A percentile compares a stretch with the other conserved stretches of the same genome.
phyloP scores from a whole-genome alignment of 2,888 invertebrate species.

The Orchesellides sinensis region DNA sequence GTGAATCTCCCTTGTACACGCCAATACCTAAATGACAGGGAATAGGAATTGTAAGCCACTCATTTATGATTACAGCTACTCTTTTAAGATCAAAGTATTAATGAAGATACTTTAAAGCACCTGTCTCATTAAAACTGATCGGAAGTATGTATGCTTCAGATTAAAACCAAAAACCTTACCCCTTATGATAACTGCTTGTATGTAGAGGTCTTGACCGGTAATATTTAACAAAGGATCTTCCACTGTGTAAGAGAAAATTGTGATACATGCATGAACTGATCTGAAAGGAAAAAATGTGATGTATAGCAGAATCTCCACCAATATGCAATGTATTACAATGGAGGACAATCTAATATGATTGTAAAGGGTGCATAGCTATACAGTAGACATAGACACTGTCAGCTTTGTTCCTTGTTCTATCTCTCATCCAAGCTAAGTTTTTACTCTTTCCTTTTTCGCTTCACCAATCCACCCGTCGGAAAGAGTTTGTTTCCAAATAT shows the following conservation, averaged over 20 bases:
- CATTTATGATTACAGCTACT: slow-evolving; percentile 52
- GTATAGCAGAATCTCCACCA: no score
- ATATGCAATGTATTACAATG: no score
- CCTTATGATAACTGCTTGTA: slow-evolving; percentile 21
- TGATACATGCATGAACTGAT: background rate
- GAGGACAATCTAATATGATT: no score
- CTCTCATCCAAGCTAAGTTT: background rate
- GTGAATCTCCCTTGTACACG: no score
- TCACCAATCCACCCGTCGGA: slow-evolving; percentile 14
- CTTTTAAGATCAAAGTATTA: slow-evolving; percentile 64
- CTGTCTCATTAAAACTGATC: slow-evolving; percentile 62
- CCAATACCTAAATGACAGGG: no score
- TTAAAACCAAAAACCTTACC: slow-evolving; percentile 37
- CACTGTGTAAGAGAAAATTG: background rate
- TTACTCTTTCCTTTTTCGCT: slow-evolving; percentile 2
- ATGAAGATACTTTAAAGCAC: slow-evolving; percentile 63
- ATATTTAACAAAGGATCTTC: slow-evolving; percentile 21
- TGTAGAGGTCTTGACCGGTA: slow-evolving; percentile 36
- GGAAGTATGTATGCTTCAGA: slow-evolving; percentile 28
- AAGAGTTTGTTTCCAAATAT: slow-evolving; percentile 22
- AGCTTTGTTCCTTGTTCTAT: background rate
- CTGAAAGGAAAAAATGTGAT: no score
- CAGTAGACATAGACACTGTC: background rate
- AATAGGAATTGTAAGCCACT: background rate
- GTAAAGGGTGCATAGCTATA: background rate